Evolutionary conservation across 2,888 invertebrate species (phyloP).

Genomic region (Chalcosyrphus nemorum): DNA sequence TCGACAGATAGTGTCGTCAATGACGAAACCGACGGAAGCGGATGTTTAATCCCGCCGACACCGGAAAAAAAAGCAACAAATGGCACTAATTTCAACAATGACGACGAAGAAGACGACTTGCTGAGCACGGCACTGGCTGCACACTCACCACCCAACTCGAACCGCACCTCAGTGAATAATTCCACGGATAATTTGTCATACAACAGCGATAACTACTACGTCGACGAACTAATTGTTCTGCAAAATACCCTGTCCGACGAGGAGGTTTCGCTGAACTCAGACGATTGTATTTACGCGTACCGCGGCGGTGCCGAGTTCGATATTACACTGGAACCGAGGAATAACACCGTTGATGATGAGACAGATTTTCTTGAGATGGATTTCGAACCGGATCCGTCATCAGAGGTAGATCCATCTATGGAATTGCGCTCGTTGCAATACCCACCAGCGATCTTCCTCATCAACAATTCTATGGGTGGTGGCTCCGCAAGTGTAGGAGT

Average conservation of each 20-base stretch:
- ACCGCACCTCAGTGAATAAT: constrained; percentile 80
- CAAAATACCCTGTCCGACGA: constrained; percentile 77
- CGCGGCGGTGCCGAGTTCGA: constrained; percentile 80
- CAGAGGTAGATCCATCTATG: constrained; percentile 79
- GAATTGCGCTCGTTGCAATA: constrained; percentile 50
- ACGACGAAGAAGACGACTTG: constrained; percentile 61
- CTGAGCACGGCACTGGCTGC: constrained; percentile 49
- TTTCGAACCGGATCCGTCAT: constrained; percentile 81
- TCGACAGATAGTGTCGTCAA: constrained; percentile 48
- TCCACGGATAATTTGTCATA: constrained; percentile 81
- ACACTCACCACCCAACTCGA: constrained; percentile 75
- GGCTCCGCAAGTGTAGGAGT: constrained; percentile 31
- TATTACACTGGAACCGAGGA: constrained; percentile 75
- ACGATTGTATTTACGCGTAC: constrained; percentile 82
- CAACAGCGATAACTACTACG: constrained; percentile 80
- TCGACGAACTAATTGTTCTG: constrained; percentile 79
- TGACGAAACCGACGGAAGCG: constrained; percentile 39
- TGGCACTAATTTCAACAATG: constrained; percentile 42
- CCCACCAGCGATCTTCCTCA: constrained; percentile 74
- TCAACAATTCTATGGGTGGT: constrained; percentile 59
- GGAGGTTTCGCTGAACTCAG: constrained; percentile 80
- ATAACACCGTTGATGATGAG: constrained; percentile 79
- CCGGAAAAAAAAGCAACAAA: constrained; percentile 50
- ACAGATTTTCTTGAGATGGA: constrained; percentile 82
- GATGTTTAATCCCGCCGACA: neutral